Evolutionary conservation across 2,797 vertebrate genomes (phyloP), one percentile per base, ranked within the genome.

Genomic region (Sebastes miniatus): DNA sequence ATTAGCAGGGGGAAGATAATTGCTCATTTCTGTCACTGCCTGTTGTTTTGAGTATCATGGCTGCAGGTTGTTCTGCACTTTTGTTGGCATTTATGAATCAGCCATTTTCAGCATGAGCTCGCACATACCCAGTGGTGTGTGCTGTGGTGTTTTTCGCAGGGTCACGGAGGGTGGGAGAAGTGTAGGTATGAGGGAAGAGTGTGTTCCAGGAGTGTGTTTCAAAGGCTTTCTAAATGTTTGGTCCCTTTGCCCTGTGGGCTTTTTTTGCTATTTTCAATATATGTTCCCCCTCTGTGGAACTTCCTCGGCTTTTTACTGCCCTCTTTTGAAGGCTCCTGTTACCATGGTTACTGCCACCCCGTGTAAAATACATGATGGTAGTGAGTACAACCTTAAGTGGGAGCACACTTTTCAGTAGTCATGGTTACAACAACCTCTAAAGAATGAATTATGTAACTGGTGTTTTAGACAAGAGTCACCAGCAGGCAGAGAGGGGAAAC

Each of bases 371-470:
- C 79, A 88, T 81, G 87, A 85, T 91, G 87, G 85, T 90, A 83
- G 83, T 69, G 57, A 91, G 80, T 93, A 94, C 93, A 91, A 93
- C 91, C 89, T 90, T 87, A 91, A 92, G 91, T 89, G 83, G 84
- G 82, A 89, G 89, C 81, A 85, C 84, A 93, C 81, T 83, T 90
- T 93, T 87, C 77, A 66, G 92, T 94, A 76, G 87, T 87, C 91
- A 93, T 92, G 88, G 90, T 90, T 93, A 94, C 92, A 89, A 91
- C 92, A 92, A 91, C 89, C 88, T 91, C 88, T 81, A 76, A 91
- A 93, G 89, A 87, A 91, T 91, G 72, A 92, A 91, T 94, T 91
- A 95, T 94, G 88, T 92, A 95, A 94, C 87, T 69, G 69, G 79
- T 88, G 79, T 87, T 89, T 88, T 57, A 78, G 75, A 84, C 20